Base-by-base conservation (phyloP, 2,888 invertebrate genomes). In the Archips xylosteana region DNA sequence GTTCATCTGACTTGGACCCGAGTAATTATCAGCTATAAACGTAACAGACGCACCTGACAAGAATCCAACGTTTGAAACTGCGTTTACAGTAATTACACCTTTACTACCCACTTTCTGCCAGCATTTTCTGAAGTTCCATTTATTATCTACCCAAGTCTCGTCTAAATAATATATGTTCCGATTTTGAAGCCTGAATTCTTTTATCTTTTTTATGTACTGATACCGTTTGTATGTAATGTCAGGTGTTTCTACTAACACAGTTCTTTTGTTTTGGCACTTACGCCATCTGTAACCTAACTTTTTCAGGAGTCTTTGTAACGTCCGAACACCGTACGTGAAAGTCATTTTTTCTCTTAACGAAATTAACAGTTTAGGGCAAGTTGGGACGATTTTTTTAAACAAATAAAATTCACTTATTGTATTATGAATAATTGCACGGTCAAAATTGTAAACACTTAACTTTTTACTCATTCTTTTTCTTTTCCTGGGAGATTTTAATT, bases 101-200 rank as follows among this genome's bases (percentile, higher is more conserved):
- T 70, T 54, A 23, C 34, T 39, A 5, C 39, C 42, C 10, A 32
- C 42, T 9, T 23, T 63, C 51, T 64, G 54, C 70, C 70, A 70
- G 15, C 70, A 70, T 39, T 70, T 70, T 23, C 57, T 54, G 9
- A 70, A 69, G 36, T 32, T 63, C 9, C 54, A n/a, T 12, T 15
- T 70, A 9, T 54, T 57, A 34, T 70, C 70, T 10, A 63, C 45
- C 57, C 63, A 70, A 3, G 70, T 70, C 54, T 70, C 70, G 8
- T 63, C 62, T 45, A 70, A 51, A 62, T 57, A 64, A 12, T 54
- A 69, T 36, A 69, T 69, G 23, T 49, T 47, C 32, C 69, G 12
- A 36, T 60, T 51, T 47, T 60, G 49, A 12, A 34, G 8, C n/a
- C 69, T 45, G n/a, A 57, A 69, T 57, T 69, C 61, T 15, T 51